Evolutionary conservation across 2,797 vertebrate genomes (phyloP), one percentile per base, ranked within the genome.

Genomic region (Thalassophryne amazonica): DNA sequence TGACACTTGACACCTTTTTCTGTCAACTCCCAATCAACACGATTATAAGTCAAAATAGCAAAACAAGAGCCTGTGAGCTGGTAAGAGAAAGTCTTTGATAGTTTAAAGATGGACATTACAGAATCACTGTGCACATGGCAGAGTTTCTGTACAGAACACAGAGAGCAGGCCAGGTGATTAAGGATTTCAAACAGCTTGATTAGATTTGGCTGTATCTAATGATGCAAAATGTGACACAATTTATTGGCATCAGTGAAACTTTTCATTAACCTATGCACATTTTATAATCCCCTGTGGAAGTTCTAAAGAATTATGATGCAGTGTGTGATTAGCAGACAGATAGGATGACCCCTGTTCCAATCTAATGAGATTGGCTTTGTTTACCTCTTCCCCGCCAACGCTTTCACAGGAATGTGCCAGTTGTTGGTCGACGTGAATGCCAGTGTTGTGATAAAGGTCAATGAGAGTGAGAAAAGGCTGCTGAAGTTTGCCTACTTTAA

Each of bases 361-460:
- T 64, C 77, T 88, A 88, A 89, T 88, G 81, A 88, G 74, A 41
- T 48, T 46, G 29, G 74, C 78, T 76, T 81, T 86, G 84, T 83
- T 90, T 86, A 89, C 78, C 54, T 70, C 53, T 56, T 54, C 40
- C 49, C 35, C 43, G 53, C 23, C 64, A 38, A 54, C 23, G 66
- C 73, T 67, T 67, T 67, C 64, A 57, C 59, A 31, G 66, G 63
- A 78, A 77, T 76, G 70, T 81, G 75, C 64, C 78, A 80, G 73
- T 55, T 66, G 76, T 80, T 82, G 77, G 71, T 67, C 57, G 64
- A 81, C 85, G 81, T 76, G 81, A 85, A 84, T 78, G 84, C 81
- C 84, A 85, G 81, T 75, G 76, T 80, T 81, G 84, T 85, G 87
- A 86, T 86, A 88, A 89, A 90, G 87, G 87, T 90, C 88, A 88